Conservation (phyloP, 2,888 invertebrate species). For the Drosophila atroscutellata region DNA sequence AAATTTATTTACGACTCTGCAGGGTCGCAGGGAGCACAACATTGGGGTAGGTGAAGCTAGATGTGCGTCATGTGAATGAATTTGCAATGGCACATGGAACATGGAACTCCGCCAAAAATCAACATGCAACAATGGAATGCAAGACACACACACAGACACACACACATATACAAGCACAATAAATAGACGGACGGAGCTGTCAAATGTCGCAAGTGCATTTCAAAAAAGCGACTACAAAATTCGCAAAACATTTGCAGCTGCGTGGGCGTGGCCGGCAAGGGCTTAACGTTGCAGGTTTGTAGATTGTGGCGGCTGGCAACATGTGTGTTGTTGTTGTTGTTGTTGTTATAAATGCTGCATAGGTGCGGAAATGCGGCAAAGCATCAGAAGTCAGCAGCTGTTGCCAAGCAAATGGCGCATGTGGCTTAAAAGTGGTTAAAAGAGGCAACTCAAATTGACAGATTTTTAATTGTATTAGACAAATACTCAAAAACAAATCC, state of each 20-base stretch:
- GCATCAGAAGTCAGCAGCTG: constrained; percentile 17
- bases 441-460: background rate
- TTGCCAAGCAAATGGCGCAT: constrained; percentile 3
- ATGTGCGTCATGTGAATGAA: constrained; percentile 62
- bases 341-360: constrained; percentile 24
- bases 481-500: background rate
- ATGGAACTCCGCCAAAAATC: constrained; percentile 64
- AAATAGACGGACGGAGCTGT: constrained; percentile 71
- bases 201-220: constrained; percentile 76
- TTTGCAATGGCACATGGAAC: constrained; percentile 52
- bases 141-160: constrained; percentile 5
- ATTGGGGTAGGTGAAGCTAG: constrained; percentile 36
- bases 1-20: constrained; percentile 75
- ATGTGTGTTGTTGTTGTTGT: background rate
- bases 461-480: background rate
- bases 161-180: constrained; percentile 33
- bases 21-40: constrained; percentile 22
- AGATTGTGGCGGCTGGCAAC: background rate
- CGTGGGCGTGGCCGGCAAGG: constrained; percentile 22
- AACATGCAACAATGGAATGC: constrained; percentile 61
- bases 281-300: constrained; percentile 7
- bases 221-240: constrained; percentile 70
- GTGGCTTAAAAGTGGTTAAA: constrained; percentile 2
- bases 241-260: constrained; percentile 59
- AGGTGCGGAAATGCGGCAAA: constrained; percentile 26